Base-by-base conservation (phyloP, 2,797 vertebrate species). In the Crypturellus tataupa region DNA sequence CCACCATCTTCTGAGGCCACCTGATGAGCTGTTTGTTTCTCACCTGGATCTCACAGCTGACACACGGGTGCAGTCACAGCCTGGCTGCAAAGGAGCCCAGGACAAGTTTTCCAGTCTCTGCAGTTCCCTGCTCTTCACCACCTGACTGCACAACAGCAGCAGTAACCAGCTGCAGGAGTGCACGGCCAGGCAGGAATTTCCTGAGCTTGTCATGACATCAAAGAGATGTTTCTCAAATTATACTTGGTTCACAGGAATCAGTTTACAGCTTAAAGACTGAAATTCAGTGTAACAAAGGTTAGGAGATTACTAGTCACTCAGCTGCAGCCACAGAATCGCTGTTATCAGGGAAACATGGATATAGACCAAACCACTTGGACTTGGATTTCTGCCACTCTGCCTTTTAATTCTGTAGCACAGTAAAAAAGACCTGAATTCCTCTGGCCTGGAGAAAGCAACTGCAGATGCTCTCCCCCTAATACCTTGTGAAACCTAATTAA, bases 401-500 rank as follows among this genome's bases (percentile, higher is more conserved):
- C 84, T 86, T 93, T 93, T 79, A 76, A 44, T 81, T 72, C 72
- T 86, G 73, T 9, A 14, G 42, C 7, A 1, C 82, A 69, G 51
- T 13, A 15, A 29, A 15, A 29, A 39, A 81, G 72, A 39, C 19
- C 59, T n/a, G 47, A 71, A 40, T 19, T 46, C 68, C 60, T 44
- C 39, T 72, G 62, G 68, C 16, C 46, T 40, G 59, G 40, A 63
- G 75, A 75, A 31, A 33, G 89, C 65, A 25, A 13, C 76, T 14
- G 55, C 33, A 76, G 81, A 10, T 76, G 80, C 73, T 60, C 81
- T 46, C 72, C 80, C 5, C 1, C n/a, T 69, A 56, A 76, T 69
- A 58, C 85, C 63, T 33, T 53, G 59, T 84, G 85, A 96, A 95
- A 94, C 68, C 60, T 56, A 71, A 63, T 33, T 65, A 37, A 82